Conservation (phyloP, 2,797 vertebrate genomes). For the Sphenopsis melanotis region DNA sequence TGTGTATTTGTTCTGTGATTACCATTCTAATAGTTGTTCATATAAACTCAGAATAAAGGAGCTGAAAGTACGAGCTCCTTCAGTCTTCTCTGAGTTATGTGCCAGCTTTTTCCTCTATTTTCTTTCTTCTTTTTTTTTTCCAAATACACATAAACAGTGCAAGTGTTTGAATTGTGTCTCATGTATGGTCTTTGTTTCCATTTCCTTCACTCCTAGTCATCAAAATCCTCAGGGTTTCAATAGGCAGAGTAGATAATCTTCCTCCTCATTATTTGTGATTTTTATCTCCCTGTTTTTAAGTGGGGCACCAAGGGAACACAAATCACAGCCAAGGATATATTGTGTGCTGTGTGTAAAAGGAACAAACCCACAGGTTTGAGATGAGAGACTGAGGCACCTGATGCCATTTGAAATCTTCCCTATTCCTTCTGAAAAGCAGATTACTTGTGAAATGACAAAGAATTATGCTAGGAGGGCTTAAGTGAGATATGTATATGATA, state of each 20-base stretch:
- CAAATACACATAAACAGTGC: background rate
- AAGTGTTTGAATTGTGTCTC: background rate
- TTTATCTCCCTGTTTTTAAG: background rate
- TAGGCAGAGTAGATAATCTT: background rate
- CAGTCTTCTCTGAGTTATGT: background rate
- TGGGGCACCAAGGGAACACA: background rate
- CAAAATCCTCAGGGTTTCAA: background rate
- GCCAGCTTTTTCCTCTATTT: background rate
- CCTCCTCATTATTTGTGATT: background rate
- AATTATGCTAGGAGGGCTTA: background rate
- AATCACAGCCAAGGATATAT: background rate
- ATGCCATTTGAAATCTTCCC: background rate
- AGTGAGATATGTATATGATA: background rate
- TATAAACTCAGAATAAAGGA: background rate
- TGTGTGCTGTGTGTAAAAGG: background rate
- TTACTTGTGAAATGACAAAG: background rate
- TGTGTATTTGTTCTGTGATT: background rate
- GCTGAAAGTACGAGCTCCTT: background rate
- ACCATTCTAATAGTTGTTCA: background rate
- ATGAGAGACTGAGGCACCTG: background rate
- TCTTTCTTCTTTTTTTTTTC: background rate
- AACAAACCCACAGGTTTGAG: background rate
- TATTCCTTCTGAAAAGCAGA: background rate
- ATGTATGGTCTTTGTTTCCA: background rate
- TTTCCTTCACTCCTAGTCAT: background rate